Evolutionary conservation across 2,113 vertebrate species (phyloP).

Genomic region (Notothenia rossii): DNA sequence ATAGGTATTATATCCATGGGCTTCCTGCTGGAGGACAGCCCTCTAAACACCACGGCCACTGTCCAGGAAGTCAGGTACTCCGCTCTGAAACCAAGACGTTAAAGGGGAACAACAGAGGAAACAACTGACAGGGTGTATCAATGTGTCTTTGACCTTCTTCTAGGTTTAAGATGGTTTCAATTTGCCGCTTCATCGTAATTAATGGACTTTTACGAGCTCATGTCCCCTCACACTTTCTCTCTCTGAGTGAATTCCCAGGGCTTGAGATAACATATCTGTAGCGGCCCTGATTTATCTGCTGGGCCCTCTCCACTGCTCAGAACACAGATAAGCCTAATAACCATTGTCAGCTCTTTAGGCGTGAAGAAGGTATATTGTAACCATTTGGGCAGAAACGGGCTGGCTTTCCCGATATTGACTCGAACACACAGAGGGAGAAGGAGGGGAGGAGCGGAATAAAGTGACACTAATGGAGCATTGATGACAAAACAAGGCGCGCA

Average conservation of each 20-base stretch:
- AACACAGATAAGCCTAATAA: conserved; percentile 76
- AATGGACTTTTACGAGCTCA: conserved; percentile 6
- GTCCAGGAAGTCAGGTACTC: conserved; percentile 65
- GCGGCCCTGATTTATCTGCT: conserved; percentile 62
- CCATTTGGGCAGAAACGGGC: conserved; percentile 83
- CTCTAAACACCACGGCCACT: conserved; percentile 67
- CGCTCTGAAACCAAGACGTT: conserved; percentile 30
- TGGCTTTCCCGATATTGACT: conserved; percentile 85
- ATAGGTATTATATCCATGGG: conserved; percentile 74
- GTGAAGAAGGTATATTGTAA: conserved; percentile 86
- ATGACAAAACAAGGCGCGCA: conserved; percentile 86
- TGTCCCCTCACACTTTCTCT: conserved; percentile 25
- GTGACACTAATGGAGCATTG: conserved; percentile 88
- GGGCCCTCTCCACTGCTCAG: conserved; percentile 37
- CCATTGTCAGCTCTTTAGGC: conserved; percentile 84
- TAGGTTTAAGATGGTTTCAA: conserved; percentile 21
- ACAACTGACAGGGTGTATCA: neutral
- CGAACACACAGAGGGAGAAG: conserved; percentile 71
- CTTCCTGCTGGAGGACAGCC: conserved; percentile 68
- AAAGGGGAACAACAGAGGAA: conserved; percentile 15
- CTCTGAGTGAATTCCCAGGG: conserved; percentile 42
- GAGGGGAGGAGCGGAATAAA: conserved; percentile 81
- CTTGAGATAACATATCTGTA: conserved; percentile 63
- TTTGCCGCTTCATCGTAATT: conserved; percentile 37
- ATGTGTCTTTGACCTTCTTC: neutral